Evolutionary conservation across 2,888 invertebrate species (phyloP).

Genomic region (Lepeophtheirus nordmannii): DNA sequence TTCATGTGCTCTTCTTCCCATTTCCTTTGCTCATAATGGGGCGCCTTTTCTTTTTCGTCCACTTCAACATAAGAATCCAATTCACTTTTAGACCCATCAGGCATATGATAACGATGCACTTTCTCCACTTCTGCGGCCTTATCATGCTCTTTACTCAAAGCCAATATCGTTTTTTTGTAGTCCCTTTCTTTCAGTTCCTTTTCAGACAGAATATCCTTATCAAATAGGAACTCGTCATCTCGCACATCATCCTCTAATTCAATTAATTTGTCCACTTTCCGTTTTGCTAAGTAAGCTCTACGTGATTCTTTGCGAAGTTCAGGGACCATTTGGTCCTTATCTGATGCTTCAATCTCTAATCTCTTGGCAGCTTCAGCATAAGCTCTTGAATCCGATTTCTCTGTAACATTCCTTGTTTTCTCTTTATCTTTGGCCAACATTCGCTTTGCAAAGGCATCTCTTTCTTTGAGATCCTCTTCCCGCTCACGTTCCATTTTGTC

Average conservation of each 20-base stretch:
- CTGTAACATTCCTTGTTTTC: constrained; percentile 59
- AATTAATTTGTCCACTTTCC: constrained; percentile 86
- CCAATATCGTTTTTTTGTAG: constrained; percentile 75
- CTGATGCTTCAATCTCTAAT: constrained; percentile 68
- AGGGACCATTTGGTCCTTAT: constrained; percentile 68
- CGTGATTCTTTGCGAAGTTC: constrained; percentile 77
- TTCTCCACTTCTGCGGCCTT: constrained; percentile 80
- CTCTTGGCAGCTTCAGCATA: constrained; percentile 69
- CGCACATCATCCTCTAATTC: constrained; percentile 85
- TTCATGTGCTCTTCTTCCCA: constrained; percentile 97
- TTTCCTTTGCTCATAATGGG: constrained; percentile 51
- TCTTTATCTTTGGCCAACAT: constrained; percentile 75
- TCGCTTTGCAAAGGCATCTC: constrained; percentile 83
- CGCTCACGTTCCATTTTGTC: constrained; percentile 33
- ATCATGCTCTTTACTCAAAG: constrained; percentile 87
- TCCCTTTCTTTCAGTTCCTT: constrained; percentile 66
- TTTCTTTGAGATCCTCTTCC: constrained; percentile 65
- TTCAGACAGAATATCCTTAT: constrained; percentile 66
- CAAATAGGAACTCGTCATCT: constrained; percentile 91
- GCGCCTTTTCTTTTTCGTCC: constrained; percentile 58
- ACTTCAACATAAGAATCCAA: constrained; percentile 55
- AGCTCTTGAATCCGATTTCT: constrained; percentile 46
- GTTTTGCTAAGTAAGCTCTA: constrained; percentile 80
- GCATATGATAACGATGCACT: constrained; percentile 86
- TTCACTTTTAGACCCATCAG: constrained; percentile 39